Evolutionary conservation across 2,888 invertebrate genomes (phyloP).

Genomic region (Malthinus seriepunctatus): DNA sequence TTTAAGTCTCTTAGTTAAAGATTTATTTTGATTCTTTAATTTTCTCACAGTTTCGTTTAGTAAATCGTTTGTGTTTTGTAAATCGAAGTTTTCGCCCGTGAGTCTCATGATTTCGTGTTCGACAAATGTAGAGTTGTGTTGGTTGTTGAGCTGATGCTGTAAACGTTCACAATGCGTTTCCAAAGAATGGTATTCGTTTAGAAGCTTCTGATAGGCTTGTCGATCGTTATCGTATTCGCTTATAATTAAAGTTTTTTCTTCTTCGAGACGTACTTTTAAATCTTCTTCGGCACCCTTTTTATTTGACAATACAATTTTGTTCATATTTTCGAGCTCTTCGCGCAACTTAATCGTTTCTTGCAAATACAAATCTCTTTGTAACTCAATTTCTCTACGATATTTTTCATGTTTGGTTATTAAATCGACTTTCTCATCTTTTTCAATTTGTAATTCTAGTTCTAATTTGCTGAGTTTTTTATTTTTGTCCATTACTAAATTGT

Average conservation of each 20-base stretch:
- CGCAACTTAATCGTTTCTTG: slow-evolving; percentile 70
- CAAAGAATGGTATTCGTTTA: slow-evolving; percentile 77
- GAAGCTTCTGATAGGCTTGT: slow-evolving; percentile 78
- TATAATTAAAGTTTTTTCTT: slow-evolving; percentile 69
- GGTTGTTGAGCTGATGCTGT: slow-evolving; percentile 59
- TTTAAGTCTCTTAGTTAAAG: slow-evolving; percentile 70
- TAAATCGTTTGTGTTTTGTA: slow-evolving; percentile 75
- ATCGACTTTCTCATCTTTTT: slow-evolving; percentile 75
- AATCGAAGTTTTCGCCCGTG: slow-evolving; percentile 78
- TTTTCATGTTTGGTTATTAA: slow-evolving; percentile 68
- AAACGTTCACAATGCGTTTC: slow-evolving; percentile 75
- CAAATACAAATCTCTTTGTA: slow-evolving; percentile 62
- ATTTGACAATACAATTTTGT: slow-evolving; percentile 64
- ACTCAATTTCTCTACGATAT: slow-evolving; percentile 57
- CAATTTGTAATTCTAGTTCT: slow-evolving; percentile 65
- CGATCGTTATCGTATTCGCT: slow-evolving; percentile 79
- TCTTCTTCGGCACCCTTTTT: slow-evolving; percentile 64
- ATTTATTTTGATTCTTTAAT: slow-evolving; percentile 74
- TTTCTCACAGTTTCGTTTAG: slow-evolving; percentile 72
- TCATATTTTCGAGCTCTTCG: slow-evolving; percentile 66
- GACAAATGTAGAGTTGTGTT: slow-evolving; percentile 60
- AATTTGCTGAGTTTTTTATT: slow-evolving; percentile 67
- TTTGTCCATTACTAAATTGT: slow-evolving; percentile 64
- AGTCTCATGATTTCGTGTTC: slow-evolving; percentile 82
- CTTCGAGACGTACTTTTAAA: slow-evolving; percentile 63